Evolutionary conservation across 2,888 invertebrate species (phyloP).

Genomic region (Drosophila prolongata): DNA sequence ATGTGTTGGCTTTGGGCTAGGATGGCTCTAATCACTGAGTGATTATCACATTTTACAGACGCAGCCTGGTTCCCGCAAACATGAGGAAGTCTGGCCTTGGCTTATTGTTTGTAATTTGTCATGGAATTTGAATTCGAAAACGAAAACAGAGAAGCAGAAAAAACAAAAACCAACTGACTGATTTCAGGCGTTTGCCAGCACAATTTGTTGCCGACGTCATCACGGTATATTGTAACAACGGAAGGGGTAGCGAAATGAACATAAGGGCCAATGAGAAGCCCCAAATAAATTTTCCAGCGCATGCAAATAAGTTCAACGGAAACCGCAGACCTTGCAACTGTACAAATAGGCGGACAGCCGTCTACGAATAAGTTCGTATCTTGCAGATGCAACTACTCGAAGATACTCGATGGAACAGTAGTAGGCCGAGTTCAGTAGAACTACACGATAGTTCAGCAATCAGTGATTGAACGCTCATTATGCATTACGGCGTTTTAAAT

Average conservation of each 20-base stretch:
- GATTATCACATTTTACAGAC: slow-evolving; percentile 56
- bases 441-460: too few relatives aligned
- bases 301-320: too few relatives aligned
- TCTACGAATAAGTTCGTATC: too few relatives aligned
- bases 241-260: too few relatives aligned
- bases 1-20: slow-evolving; percentile 9
- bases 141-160: slow-evolving; percentile 44
- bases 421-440: too few relatives aligned
- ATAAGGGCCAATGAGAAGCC: too few relatives aligned
- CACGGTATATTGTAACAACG: too few relatives aligned
- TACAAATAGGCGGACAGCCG: slow-evolving; percentile 19
- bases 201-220: slow-evolving; percentile 45
- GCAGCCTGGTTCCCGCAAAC: slow-evolving; percentile 47
- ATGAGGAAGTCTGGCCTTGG: slow-evolving; percentile 38
- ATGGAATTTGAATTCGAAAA: slow-evolving; percentile 77
- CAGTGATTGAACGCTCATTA: too few relatives aligned
- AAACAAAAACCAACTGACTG: slow-evolving; percentile 60
- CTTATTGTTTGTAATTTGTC: slow-evolving; percentile 70
- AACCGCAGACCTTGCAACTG: slow-evolving; percentile 45
- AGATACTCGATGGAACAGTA: too few relatives aligned
- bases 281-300: too few relatives aligned
- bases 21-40: slow-evolving; percentile 16
- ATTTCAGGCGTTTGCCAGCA: slow-evolving; percentile 46
- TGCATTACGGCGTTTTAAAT: too few relatives aligned
- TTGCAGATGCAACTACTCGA: too few relatives aligned